phyloP scores from a whole-genome alignment of 2,113 vertebrate species.

The Zosterops japonicus region DNA sequence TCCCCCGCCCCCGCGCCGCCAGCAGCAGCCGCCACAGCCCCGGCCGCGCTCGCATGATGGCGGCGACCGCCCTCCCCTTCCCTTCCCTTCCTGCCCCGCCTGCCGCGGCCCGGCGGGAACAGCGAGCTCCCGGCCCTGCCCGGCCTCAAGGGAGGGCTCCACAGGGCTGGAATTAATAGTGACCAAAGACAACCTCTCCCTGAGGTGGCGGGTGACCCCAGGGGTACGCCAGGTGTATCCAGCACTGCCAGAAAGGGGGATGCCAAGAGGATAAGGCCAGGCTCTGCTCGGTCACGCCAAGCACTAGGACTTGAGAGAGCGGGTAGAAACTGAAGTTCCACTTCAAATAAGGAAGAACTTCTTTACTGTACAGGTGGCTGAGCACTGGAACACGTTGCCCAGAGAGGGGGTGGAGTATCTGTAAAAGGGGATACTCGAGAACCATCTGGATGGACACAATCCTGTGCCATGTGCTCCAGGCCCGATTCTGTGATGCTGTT shows the following conservation, averaged over 20 bases:
- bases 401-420: background rate
- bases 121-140: accelerated
- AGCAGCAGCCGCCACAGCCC: background rate
- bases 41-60: background rate
- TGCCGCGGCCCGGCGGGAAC: background rate
- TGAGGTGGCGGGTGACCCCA: background rate
- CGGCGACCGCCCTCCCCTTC: background rate
- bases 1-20: background rate
- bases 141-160: accelerated
- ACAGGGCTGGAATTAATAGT: accelerated
- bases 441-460: no score
- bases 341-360: background rate
- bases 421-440: background rate
- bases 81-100: slow-evolving; percentile 23
- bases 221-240: accelerated
- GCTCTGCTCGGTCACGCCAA: background rate
- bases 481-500: no score
- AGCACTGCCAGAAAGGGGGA: background rate
- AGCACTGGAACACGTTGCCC: background rate
- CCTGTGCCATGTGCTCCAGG: background rate
- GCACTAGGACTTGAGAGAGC: no score
- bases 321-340: background rate
- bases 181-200: accelerated
- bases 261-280: background rate
- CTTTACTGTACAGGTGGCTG: accelerated